phyloP scores from a whole-genome alignment of 2,113 vertebrate genomes.

The Rhodinocichla rosea region DNA sequence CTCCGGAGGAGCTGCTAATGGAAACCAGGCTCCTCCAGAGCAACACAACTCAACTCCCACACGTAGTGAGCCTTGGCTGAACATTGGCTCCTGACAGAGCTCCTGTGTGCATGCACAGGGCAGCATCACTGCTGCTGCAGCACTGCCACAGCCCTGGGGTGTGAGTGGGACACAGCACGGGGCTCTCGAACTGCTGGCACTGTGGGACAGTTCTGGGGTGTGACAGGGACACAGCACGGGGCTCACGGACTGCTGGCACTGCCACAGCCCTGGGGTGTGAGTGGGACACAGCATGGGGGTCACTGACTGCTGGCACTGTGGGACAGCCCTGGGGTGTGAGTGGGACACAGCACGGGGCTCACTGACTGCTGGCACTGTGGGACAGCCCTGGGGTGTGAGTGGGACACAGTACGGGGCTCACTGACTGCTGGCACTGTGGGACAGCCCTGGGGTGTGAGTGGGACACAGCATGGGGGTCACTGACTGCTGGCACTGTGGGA shows the following conservation, averaged over 20 bases:
- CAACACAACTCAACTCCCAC: neutral
- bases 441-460: neutral
- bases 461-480: neutral
- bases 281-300: neutral
- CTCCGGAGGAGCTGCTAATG: constrained; percentile 3
- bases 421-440: neutral
- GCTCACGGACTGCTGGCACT: too few relatives aligned
- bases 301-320: neutral
- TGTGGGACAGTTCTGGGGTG: neutral
- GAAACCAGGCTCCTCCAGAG: constrained; percentile 1
- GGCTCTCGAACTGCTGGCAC: neutral
- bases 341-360: neutral
- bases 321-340: neutral
- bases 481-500: neutral
- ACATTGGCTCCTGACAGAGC: neutral
- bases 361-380: neutral
- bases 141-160: neutral
- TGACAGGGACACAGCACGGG: neutral
- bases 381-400: neutral
- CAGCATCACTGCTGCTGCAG: rapidly evolving
- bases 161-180: neutral
- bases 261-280: neutral
- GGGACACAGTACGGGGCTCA: neutral
- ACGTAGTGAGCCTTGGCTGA: neutral
- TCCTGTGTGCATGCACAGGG: neutral